A percentile compares a stretch with the other conserved stretches of the same genome.
These are phyloP conservation scores for Athetis lepigone DNA, from an alignment of 2,888 invertebrate genomes.

Conservation along the genomic window DNA sequence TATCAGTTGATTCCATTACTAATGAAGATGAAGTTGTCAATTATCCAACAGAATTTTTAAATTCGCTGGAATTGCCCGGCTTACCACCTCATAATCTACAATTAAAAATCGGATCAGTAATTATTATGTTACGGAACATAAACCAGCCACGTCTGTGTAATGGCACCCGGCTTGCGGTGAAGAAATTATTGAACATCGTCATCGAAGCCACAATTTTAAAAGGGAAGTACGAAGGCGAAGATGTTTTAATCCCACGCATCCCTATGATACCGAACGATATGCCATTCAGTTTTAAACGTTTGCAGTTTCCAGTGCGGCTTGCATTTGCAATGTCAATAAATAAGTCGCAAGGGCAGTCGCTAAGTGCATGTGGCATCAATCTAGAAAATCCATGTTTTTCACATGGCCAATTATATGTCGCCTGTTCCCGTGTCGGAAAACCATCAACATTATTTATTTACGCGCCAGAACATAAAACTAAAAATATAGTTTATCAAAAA, in stretches of 20 bases:
- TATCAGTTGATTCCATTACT: conserved; percentile 41
- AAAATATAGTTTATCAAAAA: conserved; percentile 48
- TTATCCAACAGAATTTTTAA: conserved; percentile 54
- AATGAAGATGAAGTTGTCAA: conserved; percentile 47
- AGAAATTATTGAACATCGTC: conserved; percentile 19
- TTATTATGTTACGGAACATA: not conserved
- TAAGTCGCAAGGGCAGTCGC: conserved; percentile 30
- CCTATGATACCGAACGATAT: conserved; percentile 13
- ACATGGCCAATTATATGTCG: conserved; percentile 40
- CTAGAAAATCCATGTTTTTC: conserved; percentile 35
- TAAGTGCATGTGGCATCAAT: conserved; percentile 31
- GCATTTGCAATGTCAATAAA: conserved; percentile 17
- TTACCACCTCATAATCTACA: conserved; percentile 24
- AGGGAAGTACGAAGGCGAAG: conserved; percentile 14
- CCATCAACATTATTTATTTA: conserved; percentile 38
- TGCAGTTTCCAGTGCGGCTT: conserved; percentile 4
- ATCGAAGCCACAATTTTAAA: conserved; percentile 9
- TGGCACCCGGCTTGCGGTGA: conserved; percentile 8
- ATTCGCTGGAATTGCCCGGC: conserved; percentile 53
- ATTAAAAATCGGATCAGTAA: conserved; percentile 14
- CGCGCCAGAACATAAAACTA: conserved; percentile 29
- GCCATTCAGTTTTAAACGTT: not conserved
- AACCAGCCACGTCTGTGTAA: conserved; percentile 20
- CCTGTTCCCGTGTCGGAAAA: conserved; percentile 44
- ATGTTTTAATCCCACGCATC: conserved; percentile 5